Base-by-base conservation (phyloP, 2,797 vertebrate species). In the Vultur gryphus region DNA sequence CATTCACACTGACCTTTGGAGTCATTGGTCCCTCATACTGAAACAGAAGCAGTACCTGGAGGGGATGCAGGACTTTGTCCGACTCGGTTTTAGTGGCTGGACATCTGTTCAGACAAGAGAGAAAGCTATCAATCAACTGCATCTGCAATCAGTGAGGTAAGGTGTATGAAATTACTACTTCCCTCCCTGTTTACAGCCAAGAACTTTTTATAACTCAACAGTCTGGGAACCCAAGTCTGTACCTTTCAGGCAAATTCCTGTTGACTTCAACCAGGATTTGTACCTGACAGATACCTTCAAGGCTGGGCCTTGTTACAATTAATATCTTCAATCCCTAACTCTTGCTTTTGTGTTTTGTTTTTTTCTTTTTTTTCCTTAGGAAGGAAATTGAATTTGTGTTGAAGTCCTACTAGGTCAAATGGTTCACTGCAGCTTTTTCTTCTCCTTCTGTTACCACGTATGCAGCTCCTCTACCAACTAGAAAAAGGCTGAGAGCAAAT, bases 131-230 rank as follows among this genome's bases (percentile, higher is more conserved):
- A 81, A 20, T 75, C 72, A 81, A 93, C 48, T 29, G 20, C 57
- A 37, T 49, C 87, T 91, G 24, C 84, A 78, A 41, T 79, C 64
- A 33, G 7, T 58, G 69, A 97, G 95, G 92, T 96, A 97, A 97
- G 95, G 46, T 70, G 23, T 54, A 19, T 72, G 54, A 86, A 89
- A 71, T 71, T 89, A 41, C 31, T 86, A 17, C 9, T 57, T 87
- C 67, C 35, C n/a, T 78, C 35, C 65, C n/a, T 76, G 13, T 87
- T 86, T 84, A 65, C 18, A 65, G 31, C 23, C 57, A 71, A 81
- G 19, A 67, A 37, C 0, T 1, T 77, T 69, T 41, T 78, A 11
- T 75, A 80, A 35, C 46, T 80, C 19, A 57, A n/a, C 13, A 78
- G 33, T 44, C 44, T 89, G 43, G 75, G 41, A 84, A 37, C 13